Base-by-base conservation (phyloP, 2,113 vertebrate genomes). In the Brachyhypopomus occidentalis region DNA sequence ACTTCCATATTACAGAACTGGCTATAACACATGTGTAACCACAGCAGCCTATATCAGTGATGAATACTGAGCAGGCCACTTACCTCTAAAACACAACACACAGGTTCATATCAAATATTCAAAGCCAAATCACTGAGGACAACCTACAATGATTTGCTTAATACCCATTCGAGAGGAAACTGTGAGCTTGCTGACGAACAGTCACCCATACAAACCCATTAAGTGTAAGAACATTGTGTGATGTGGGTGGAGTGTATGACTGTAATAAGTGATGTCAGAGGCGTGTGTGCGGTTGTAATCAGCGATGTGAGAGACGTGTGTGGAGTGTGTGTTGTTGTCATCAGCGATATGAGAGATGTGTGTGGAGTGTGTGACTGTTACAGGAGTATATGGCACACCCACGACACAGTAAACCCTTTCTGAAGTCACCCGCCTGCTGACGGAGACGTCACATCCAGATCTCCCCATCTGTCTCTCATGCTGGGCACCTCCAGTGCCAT, bases 391-490 rank as follows among this genome's bases (percentile, higher is more conserved):
- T 19, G 64, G 5, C 34, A 22, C 36, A 3, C 20, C 2, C 36
- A n/a, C 36, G 38, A 38, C 12, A 52, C 45, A 52, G 45, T 52
- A 52, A 52, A 52, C 45, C 52, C 59, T 66, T 64, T 63, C 59
- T 19, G 23, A 25, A 73, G 25, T 66, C 78, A 23, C 55, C 56
- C 41, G 64, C 79, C 64, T n/a, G 63, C 82, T 90, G 86, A 85
- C 86, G 80, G 88, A 92, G 87, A 87, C 88, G 88, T 87, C 87
- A 84, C 38, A 86, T 89, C 84, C 78, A 85, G 80, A 63, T 83
- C 75, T 91, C 86, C 86, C 84, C 89, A 86, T 88, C 88, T 92
- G 90, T 84, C 89, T 87, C 60, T 71, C 84, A 76, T 69, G 87
- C 89, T 17, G 84, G 90, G 83, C 48, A 84, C 88, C 88, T 81